Percentiles rank a stretch among this genome's conserved stretches.
Evolutionary conservation across 2,113 vertebrate species (phyloP).

Genomic region (Tychaedon coryphoeus): DNA sequence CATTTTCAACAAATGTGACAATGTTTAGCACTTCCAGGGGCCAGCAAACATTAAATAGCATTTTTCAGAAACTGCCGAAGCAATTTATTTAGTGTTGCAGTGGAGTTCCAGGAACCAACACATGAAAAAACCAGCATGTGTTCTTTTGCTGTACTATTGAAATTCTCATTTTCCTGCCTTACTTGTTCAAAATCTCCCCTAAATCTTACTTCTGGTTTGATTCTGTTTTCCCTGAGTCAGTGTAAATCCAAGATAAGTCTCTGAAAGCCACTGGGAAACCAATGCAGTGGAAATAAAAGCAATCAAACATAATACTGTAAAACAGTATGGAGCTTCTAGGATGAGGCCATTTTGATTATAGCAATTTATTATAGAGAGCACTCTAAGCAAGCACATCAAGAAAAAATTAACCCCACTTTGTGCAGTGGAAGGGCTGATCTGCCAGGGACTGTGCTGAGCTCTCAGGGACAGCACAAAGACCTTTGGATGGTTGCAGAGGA

Average conservation of each 20-base stretch:
- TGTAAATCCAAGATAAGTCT: neutral
- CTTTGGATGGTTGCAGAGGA: neutral
- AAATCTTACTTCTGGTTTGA: neutral
- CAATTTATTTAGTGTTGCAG: constrained; percentile 6
- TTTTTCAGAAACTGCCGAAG: constrained; percentile 40
- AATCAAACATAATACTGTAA: neutral
- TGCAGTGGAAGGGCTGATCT: neutral
- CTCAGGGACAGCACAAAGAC: neutral
- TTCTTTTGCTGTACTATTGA: neutral
- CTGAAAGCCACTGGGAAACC: neutral
- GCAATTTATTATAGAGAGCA: neutral
- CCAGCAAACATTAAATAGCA: constrained; percentile 38
- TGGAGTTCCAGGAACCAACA: neutral
- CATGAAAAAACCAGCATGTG: neutral
- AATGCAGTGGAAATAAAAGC: neutral
- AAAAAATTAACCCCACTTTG: neutral
- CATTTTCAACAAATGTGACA: constrained; percentile 36
- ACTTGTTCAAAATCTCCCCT: neutral
- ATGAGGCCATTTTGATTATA: neutral
- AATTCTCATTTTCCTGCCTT: neutral
- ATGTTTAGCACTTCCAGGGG: constrained; percentile 14
- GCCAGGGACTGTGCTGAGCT: neutral
- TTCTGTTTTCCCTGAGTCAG: neutral
- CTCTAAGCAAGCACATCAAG: neutral
- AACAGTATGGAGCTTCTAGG: neutral